phyloP scores from a whole-genome alignment of 2,888 invertebrate species.

The Rotaria magnacalcarata region DNA sequence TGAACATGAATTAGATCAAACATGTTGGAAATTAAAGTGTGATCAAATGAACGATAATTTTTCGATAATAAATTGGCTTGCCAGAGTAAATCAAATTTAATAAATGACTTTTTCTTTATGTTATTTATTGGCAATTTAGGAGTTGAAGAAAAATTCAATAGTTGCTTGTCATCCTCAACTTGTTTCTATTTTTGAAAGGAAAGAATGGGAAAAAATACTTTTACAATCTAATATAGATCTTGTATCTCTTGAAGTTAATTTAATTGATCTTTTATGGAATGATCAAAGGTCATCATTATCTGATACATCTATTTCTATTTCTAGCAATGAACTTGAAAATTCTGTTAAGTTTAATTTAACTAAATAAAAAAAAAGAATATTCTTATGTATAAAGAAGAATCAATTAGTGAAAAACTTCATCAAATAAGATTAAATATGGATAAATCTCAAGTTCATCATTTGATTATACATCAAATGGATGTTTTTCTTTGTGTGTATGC shows the following conservation, averaged over 20 bases:
- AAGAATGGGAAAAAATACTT: not conserved
- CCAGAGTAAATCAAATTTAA: no score
- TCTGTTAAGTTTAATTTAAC: not conserved
- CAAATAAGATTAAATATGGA: not conserved
- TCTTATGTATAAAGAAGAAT: not conserved
- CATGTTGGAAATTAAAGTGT: conserved; percentile 84
- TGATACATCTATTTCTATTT: not conserved
- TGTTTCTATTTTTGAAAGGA: not conserved
- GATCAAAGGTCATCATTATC: not conserved
- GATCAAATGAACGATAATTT: conserved; percentile 63
- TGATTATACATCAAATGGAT: conserved; percentile 32
- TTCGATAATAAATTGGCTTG: conserved; percentile 50
- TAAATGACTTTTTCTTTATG: no score
- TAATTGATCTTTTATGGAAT: conserved; percentile 36
- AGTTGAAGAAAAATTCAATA: no score
- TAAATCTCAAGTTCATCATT: not conserved
- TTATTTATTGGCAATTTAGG: no score
- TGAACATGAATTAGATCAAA: conserved; percentile 70
- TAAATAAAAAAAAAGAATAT: no score
- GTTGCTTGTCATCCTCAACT: not conserved
- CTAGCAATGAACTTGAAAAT: not conserved
- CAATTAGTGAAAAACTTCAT: no score
- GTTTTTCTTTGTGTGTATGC: conserved; percentile 37
- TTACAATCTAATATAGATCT: not conserved
- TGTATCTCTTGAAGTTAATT: not conserved